phyloP scores from a whole-genome alignment of 2,888 invertebrate species.

The Alcis repandata region DNA sequence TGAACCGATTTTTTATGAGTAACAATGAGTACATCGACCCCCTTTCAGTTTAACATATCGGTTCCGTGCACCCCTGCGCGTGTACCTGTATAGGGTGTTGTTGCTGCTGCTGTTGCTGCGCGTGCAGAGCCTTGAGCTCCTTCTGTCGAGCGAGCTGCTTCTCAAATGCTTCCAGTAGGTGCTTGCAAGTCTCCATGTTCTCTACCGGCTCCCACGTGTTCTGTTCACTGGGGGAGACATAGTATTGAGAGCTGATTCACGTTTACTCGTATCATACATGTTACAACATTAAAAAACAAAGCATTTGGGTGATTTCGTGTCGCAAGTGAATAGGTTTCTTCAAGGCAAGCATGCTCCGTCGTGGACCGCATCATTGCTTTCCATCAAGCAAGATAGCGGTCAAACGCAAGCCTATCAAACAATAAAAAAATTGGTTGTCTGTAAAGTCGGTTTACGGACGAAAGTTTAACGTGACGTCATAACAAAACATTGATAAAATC shows the following conservation, averaged over 20 bases:
- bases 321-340: too few species aligned
- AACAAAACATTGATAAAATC: too few species aligned
- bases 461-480: too few species aligned
- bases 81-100: slow-evolving; percentile 76
- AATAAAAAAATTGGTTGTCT: too few species aligned
- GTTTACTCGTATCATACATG: neutral
- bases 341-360: too few species aligned
- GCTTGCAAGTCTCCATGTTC: slow-evolving; percentile 92
- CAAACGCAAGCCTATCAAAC: too few species aligned
- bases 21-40: too few species aligned
- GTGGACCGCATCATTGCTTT: too few species aligned
- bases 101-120: slow-evolving; percentile 74
- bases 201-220: slow-evolving; percentile 95
- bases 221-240: slow-evolving; percentile 85
- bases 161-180: slow-evolving; percentile 93
- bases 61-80: neutral
- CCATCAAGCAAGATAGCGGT: too few species aligned
- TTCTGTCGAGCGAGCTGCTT: slow-evolving; percentile 92
- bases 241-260: neutral
- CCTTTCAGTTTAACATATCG: neutral
- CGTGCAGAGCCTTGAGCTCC: slow-evolving; percentile 88
- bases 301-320: neutral
- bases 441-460: too few species aligned
- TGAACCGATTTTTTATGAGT: too few species aligned
- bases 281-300: neutral